Evolutionary conservation across 2,797 vertebrate species (phyloP).

Genomic region (Emys orbicularis): DNA sequence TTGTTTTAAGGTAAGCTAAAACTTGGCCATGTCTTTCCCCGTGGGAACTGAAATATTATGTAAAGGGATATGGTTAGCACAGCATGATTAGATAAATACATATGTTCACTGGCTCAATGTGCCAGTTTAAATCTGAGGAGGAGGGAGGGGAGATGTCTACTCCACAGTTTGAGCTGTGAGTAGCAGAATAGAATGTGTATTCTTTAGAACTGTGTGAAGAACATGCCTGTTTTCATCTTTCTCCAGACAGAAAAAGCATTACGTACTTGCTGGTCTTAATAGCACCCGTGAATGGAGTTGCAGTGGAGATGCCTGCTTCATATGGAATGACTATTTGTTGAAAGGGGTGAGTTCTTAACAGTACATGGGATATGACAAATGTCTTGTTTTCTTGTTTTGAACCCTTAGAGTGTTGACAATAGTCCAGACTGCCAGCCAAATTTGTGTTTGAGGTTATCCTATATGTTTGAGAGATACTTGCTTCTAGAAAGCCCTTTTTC

Average conservation of each 20-base stretch:
- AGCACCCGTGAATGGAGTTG: not conserved
- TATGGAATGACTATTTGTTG: not conserved
- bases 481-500: not conserved
- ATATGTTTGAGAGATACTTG: not conserved
- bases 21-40: not conserved
- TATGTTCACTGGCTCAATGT: constrained; percentile 6
- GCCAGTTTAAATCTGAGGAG: not conserved
- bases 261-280: not conserved
- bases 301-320: not conserved
- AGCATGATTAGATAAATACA: constrained; percentile 3
- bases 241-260: not conserved
- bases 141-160: not conserved
- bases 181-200: not conserved
- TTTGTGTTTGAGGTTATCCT: not conserved
- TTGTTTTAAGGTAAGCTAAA: constrained; percentile 33
- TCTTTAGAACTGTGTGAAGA: not conserved
- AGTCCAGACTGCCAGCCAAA: not conserved
- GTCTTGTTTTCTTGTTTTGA: not conserved
- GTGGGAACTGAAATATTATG: constrained; percentile 20
- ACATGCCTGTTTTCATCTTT: not conserved
- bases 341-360: not conserved
- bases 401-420: not conserved
- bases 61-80: not conserved
- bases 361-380: not conserved
- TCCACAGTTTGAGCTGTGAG: not conserved